Percentiles rank a stretch among this genome's conserved stretches.
Evolutionary conservation across 2,888 invertebrate species (phyloP).

Genomic region (Xestia c-nigrum): DNA sequence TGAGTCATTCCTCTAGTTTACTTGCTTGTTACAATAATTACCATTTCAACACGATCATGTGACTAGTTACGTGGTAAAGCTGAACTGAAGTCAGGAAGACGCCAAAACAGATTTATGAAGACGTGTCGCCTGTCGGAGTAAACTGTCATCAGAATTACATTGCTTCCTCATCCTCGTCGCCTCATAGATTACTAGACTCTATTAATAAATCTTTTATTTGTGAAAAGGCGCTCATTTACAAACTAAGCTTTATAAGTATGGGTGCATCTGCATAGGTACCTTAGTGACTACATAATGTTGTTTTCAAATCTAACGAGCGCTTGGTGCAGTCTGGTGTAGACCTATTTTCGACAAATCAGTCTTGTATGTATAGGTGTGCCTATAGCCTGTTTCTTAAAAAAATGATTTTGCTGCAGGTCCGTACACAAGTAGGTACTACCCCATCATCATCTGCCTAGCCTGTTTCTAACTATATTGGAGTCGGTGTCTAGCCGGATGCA

Average conservation of each 20-base stretch:
- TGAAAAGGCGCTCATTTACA: neutral
- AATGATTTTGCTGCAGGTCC: neutral
- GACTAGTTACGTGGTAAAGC: slow-evolving; percentile 1
- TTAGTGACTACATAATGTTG: neutral
- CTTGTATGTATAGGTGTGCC: neutral
- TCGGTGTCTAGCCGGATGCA: no score
- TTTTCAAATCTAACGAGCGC: neutral
- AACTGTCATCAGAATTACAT: neutral
- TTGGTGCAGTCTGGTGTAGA: neutral
- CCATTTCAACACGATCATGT: slow-evolving; percentile 35
- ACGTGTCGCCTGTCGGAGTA: neutral
- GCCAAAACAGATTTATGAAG: slow-evolving; percentile 18
- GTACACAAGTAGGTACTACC: neutral
- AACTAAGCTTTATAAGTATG: neutral
- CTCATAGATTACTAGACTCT: neutral
- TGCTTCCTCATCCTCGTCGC: slow-evolving; percentile 4
- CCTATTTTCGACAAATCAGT: neutral
- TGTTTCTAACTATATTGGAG: no score
- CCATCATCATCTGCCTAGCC: no score
- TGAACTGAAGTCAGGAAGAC: slow-evolving; percentile 16
- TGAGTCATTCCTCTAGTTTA: slow-evolving; percentile 11
- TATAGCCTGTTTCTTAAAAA: no score
- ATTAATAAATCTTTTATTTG: neutral
- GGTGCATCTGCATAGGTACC: neutral
- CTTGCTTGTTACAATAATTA: slow-evolving; percentile 10